phyloP scores from a whole-genome alignment of 1,140 invertebrate species.

The Phenacoccus solenopsis region DNA sequence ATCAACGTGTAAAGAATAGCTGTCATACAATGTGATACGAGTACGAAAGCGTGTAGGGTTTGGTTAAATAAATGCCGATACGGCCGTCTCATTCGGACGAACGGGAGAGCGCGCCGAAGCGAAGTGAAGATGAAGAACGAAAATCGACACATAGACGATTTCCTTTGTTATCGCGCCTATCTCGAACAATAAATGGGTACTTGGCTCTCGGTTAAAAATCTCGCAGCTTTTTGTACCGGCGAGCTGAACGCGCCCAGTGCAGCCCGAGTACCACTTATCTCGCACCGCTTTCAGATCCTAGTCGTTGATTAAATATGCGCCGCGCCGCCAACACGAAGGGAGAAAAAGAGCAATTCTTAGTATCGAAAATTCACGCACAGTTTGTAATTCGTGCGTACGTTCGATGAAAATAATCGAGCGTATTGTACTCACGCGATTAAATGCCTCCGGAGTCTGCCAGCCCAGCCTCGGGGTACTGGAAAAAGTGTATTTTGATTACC shows the following conservation, averaged over 20 bases:
- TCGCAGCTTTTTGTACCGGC: background rate
- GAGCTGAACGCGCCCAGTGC: background rate
- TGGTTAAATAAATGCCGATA: background rate
- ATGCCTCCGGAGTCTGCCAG: background rate
- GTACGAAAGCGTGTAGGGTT: background rate
- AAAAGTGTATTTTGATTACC: no score
- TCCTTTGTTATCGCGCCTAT: background rate
- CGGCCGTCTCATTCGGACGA: background rate
- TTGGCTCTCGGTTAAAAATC: background rate
- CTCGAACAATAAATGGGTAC: conserved; percentile 1
- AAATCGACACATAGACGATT: conserved; percentile 1
- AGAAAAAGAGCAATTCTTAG: background rate
- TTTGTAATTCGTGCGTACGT: background rate
- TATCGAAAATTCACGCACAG: no score
- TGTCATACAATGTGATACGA: background rate
- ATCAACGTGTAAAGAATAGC: background rate
- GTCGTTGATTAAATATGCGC: background rate
- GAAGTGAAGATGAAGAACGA: no score
- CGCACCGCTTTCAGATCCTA: background rate
- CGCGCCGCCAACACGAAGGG: background rate
- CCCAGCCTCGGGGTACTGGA: background rate
- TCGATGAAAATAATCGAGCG: background rate
- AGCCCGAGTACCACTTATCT: background rate
- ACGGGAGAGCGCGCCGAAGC: no score
- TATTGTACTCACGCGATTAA: background rate